A percentile compares a stretch with the other conserved stretches of the same genome.
These are phyloP conservation scores for Callospermophilus lateralis DNA, from an alignment of 2,113 vertebrate species.

Conservation along the genomic window DNA sequence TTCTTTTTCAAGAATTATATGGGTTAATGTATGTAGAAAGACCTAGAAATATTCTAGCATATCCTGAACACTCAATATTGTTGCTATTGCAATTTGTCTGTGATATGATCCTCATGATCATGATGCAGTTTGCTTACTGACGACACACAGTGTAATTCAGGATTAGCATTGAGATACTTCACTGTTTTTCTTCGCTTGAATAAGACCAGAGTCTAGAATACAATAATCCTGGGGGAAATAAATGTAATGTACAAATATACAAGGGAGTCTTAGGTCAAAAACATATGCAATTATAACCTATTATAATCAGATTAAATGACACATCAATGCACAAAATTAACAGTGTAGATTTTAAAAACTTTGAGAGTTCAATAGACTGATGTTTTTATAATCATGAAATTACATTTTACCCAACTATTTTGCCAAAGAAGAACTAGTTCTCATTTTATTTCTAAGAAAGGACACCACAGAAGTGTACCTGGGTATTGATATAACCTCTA, in stretches of 20 bases:
- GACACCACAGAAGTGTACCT: not conserved
- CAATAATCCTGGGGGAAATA: not conserved
- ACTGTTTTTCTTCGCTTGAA: not conserved
- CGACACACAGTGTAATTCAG: not conserved
- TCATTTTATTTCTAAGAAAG: not conserved
- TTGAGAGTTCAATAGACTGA: too few species aligned
- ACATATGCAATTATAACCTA: not conserved
- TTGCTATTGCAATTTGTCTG: not conserved
- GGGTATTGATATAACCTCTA: not conserved
- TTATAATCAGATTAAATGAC: not conserved
- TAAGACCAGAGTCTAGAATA: not conserved
- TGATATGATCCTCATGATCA: not conserved
- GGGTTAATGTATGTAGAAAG: not conserved
- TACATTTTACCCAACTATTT: not conserved
- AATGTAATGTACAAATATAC: not conserved
- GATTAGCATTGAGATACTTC: not conserved
- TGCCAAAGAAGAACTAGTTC: not conserved
- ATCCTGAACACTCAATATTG: not conserved
- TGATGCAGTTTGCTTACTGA: not conserved
- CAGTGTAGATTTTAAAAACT: not conserved
- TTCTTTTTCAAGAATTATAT: not conserved
- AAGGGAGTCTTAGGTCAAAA: not conserved
- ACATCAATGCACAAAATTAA: not conserved
- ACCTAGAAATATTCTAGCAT: not conserved
- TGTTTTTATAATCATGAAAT: too few species aligned